phyloP scores from a whole-genome alignment of 2,888 invertebrate species.

The Hanleya hanleyi region DNA sequence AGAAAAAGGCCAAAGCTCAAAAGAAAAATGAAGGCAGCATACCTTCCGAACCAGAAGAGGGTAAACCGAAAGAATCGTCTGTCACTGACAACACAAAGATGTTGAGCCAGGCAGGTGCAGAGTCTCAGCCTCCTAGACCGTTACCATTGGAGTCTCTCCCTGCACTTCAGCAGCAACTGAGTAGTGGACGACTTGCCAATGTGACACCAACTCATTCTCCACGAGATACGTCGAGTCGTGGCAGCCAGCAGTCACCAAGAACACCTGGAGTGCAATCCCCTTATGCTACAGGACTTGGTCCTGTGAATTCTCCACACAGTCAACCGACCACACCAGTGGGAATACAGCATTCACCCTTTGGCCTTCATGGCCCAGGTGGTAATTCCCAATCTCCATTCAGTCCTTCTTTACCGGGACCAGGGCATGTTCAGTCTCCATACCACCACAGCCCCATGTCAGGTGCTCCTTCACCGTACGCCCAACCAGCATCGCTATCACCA shows the following conservation, averaged over 20 bases:
- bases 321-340: neutral
- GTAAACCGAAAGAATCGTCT: neutral
- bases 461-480: neutral
- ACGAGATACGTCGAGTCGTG: conserved; percentile 3
- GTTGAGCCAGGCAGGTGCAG: neutral
- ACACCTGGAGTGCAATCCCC: conserved; percentile 52
- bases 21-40: neutral
- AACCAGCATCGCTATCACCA: neutral
- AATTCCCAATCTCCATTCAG: conserved; percentile 50
- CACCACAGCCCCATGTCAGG: neutral
- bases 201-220: neutral
- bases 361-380: neutral
- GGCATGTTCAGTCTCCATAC: conserved; percentile 23
- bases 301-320: conserved; percentile 2
- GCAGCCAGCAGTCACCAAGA: conserved; percentile 61
- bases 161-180: neutral
- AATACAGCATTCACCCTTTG: conserved; percentile 18
- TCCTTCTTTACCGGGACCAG: conserved; percentile 31
- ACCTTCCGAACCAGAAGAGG: neutral
- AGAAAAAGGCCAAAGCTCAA: neutral
- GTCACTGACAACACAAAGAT: neutral
- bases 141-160: neutral
- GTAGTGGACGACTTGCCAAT: neutral
- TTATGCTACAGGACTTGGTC: neutral
- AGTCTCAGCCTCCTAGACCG: neutral